Percentiles rank a stretch among this genome's conserved stretches.
Evolutionary conservation across 2,797 vertebrate genomes (phyloP).

Genomic region (Tokudaia muenninki): DNA sequence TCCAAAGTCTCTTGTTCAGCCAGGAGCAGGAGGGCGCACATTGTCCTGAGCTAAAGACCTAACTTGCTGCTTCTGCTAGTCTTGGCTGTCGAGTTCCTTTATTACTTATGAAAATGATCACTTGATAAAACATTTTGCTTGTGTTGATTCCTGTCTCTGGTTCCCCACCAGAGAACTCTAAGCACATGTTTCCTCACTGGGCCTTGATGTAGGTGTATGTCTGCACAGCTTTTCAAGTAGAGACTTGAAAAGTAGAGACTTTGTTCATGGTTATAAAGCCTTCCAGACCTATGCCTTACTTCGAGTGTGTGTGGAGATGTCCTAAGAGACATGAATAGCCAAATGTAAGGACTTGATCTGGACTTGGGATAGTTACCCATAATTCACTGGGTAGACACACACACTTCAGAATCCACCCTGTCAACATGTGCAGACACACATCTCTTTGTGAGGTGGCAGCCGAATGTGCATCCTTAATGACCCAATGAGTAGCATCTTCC

Average conservation of each 20-base stretch:
- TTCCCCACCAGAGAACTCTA: background rate
- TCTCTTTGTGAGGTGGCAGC: background rate
- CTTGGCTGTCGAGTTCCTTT: background rate
- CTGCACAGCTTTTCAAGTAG: background rate
- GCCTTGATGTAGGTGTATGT: background rate
- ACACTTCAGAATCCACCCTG: background rate
- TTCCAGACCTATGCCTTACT: background rate
- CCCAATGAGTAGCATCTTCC: background rate
- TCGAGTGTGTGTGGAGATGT: too few species aligned
- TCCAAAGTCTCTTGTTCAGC: background rate
- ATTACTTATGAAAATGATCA: background rate
- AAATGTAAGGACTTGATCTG: background rate
- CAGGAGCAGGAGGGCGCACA: background rate
- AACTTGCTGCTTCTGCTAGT: background rate
- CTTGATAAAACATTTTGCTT: background rate
- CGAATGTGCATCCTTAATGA: background rate
- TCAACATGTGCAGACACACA: background rate
- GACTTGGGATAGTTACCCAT: background rate
- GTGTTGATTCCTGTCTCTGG: background rate
- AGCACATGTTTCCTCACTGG: background rate
- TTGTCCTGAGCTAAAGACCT: background rate
- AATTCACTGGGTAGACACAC: background rate
- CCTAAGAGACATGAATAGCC: too few species aligned
- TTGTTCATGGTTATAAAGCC: background rate
- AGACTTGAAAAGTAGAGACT: background rate